Evolutionary conservation across 2,888 invertebrate species (phyloP), one percentile per base, ranked within the genome.

Genomic region (Netelia virgata): DNA sequence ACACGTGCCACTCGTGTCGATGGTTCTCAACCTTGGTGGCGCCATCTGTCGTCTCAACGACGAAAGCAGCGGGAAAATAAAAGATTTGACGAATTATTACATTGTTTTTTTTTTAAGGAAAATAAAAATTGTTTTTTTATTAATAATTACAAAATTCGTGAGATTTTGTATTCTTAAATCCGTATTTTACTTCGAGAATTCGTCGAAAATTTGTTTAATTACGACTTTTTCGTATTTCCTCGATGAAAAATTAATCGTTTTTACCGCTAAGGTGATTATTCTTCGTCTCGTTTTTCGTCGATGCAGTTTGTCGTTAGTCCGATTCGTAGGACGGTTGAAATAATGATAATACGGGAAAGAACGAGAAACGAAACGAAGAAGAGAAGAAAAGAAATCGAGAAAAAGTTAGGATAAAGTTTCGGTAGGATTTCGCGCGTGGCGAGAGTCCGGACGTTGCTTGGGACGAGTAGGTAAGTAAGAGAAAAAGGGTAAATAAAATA

Each of bases 261-360:
- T 3, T 47, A 14, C 1, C 3, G 14, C 14, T 0, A 14, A 47
- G 1, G 14, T 47, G 14, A 47, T 36, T 36, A 47, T 47, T 14
- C 47, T 47, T 47, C 14, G 11, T 14, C 47, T 14, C 3, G 14
- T 47, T 47, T 47, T 11, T 47, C 14, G 3, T 47, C 14, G 14
- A 47, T 47, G 10, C 14, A 47, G 47, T 5, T 10, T 14, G 47
- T 47, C 3, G 14, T 47, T 47, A 10, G 47, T 47, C 1, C 14
- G 10, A 14, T 47, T 47, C 14, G 14, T 14, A 1, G 14, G 2
- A 14, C 47, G 14, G 72, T 11, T 57, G 63, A 75, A 69, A 74
- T 83, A 86, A 85, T 75, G 76, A 84, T 80, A 70, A 78, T 2
- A 14, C 64, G 64, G 70, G 73, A 83, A 85, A 83, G 78, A 87